phyloP scores from a whole-genome alignment of 1,140 invertebrate genomes.

The Bathynomus jamesi region DNA sequence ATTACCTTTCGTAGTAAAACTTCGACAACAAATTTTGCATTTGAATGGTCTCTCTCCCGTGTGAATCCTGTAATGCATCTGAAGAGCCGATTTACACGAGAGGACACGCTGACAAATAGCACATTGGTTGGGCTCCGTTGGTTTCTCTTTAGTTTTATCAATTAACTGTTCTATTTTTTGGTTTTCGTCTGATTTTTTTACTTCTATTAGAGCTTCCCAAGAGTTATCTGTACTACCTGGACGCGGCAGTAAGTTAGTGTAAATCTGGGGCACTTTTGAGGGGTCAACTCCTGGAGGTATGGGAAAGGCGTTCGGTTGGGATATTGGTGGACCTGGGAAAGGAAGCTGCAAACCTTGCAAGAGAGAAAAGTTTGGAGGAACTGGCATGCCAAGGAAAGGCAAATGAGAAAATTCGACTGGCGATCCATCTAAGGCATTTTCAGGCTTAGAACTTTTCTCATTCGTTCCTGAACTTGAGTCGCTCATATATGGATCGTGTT shows the following conservation, averaged over 20 bases:
- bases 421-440: neutral
- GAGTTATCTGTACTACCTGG: constrained; percentile 91
- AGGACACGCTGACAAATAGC: constrained; percentile 93
- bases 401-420: neutral
- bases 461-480: neutral
- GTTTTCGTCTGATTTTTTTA: constrained; percentile 89
- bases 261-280: constrained; percentile 60
- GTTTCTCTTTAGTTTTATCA: constrained; percentile 91
- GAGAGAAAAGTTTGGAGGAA: constrained; percentile 19
- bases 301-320: constrained; percentile 41
- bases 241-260: constrained; percentile 70
- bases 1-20: constrained; percentile 97
- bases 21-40: constrained; percentile 90
- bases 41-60: constrained; percentile 92
- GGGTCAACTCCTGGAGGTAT: constrained; percentile 53
- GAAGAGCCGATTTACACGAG: constrained; percentile 94
- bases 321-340: constrained; percentile 29
- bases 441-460: neutral
- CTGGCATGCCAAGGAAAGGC: constrained; percentile 20
- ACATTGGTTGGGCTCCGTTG: constrained; percentile 94
- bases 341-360: constrained; percentile 42
- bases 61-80: constrained; percentile 98
- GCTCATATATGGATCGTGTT: neutral
- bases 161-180: constrained; percentile 89
- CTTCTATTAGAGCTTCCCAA: constrained; percentile 93